phyloP scores from a whole-genome alignment of 2,797 vertebrate species.

The Thamnophis elegans region DNA sequence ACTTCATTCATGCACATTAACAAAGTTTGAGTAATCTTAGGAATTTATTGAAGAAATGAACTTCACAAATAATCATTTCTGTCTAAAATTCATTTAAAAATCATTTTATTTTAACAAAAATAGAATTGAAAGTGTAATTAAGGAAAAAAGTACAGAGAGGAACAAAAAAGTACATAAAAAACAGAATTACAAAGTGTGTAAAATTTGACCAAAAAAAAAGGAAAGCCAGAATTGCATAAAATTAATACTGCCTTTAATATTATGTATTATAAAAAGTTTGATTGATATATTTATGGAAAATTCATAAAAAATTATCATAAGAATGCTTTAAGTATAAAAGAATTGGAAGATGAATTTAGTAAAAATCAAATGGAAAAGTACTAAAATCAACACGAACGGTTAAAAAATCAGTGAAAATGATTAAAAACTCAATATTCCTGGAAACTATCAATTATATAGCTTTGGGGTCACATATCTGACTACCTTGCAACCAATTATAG shows the following conservation, averaged over 20 bases:
- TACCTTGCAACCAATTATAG: neutral
- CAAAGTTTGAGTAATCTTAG: slow-evolving; percentile 34
- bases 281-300: neutral
- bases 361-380: neutral
- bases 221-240: neutral
- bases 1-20: slow-evolving; percentile 37
- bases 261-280: neutral
- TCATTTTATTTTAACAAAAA: neutral
- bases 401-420: neutral
- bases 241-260: neutral
- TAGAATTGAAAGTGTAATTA: neutral
- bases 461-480: neutral
- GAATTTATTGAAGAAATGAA: slow-evolving; percentile 8
- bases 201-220: neutral
- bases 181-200: neutral
- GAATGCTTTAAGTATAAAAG: neutral
- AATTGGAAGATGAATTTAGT: neutral
- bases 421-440: neutral
- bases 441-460: neutral
- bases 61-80: slow-evolving; percentile 38
- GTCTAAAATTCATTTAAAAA: slow-evolving; percentile 31
- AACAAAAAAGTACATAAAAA: neutral
- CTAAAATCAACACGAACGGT: neutral
- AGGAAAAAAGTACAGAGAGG: neutral
- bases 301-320: neutral